These are phyloP conservation scores for Leptinotarsa lineolata DNA, from an alignment of 1,140 invertebrate species.

Conservation along the genomic window DNA sequence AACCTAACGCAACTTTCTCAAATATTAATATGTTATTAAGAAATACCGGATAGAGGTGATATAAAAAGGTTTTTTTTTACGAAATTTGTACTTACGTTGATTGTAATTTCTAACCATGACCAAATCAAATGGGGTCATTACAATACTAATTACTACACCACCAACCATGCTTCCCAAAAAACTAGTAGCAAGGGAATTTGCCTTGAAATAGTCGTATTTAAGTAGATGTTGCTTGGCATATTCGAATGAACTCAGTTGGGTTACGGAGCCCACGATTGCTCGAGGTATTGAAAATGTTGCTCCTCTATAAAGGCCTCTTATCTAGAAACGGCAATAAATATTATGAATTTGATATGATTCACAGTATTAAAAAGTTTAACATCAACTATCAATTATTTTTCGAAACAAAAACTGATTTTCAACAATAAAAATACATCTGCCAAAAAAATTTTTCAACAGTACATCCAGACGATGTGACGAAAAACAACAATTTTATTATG, in stretches of 20 bases:
- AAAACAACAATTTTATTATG: no score
- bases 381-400: neutral
- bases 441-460: no score
- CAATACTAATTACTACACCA: constrained; percentile 76
- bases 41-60: no score
- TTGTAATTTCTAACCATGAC: constrained; percentile 89
- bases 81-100: constrained; percentile 67
- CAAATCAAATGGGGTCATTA: constrained; percentile 90
- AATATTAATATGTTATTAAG: no score
- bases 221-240: constrained; percentile 67
- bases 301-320: constrained; percentile 76
- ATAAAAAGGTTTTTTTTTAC: no score
- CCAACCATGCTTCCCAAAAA: constrained; percentile 79
- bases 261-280: constrained; percentile 80
- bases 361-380: neutral
- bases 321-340: constrained; percentile 28
- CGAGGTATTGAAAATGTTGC: constrained; percentile 74
- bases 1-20: no score
- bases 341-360: neutral
- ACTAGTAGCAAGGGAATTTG: constrained; percentile 68
- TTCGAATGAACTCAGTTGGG: constrained; percentile 84
- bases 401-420: neutral
- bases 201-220: constrained; percentile 60
- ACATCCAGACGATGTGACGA: no score
- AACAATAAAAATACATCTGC: no score